Conservation (phyloP, 1,140 invertebrate genomes). For the Pinna nobilis region DNA sequence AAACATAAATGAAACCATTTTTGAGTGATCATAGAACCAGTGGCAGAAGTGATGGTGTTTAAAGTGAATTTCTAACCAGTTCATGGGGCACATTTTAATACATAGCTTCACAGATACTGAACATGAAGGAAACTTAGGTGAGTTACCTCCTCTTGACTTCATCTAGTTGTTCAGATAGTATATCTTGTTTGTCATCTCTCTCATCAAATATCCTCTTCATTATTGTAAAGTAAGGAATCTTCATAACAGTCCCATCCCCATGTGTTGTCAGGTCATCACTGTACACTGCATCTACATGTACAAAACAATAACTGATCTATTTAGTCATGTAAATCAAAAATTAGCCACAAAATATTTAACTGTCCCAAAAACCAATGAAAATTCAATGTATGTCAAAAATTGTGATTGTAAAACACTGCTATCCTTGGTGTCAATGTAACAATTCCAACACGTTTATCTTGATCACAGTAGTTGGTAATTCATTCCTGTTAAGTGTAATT, state of each 20-base stretch:
- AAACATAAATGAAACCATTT: not conserved
- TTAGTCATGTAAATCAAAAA: too few relatives aligned
- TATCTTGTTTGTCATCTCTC: slow-evolving; percentile 56
- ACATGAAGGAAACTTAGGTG: not conserved
- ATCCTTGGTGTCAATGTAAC: too few relatives aligned
- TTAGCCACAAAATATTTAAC: too few relatives aligned
- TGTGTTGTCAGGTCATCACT: slow-evolving; percentile 67
- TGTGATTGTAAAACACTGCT: too few relatives aligned
- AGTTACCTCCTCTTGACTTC: slow-evolving; percentile 67
- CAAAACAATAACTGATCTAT: not conserved
- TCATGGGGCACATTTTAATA: too few relatives aligned
- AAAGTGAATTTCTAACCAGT: too few relatives aligned
- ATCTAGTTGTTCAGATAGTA: slow-evolving; percentile 67
- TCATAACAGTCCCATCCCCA: slow-evolving; percentile 50
- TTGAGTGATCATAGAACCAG: not conserved
- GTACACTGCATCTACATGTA: slow-evolving; percentile 65
- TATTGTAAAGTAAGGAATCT: slow-evolving; percentile 67
- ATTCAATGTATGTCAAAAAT: too few relatives aligned
- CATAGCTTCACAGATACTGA: not conserved
- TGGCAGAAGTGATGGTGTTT: too few relatives aligned
- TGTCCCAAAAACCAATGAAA: too few relatives aligned
- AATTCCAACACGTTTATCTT: too few relatives aligned
- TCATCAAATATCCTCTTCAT: slow-evolving; percentile 57
- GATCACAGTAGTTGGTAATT: too few relatives aligned
- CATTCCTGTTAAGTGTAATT: too few relatives aligned